A percentile compares a stretch with the other conserved stretches of the same genome.
Conservation (phyloP, 2,113 vertebrate species). For the Accipiter virgatus region DNA sequence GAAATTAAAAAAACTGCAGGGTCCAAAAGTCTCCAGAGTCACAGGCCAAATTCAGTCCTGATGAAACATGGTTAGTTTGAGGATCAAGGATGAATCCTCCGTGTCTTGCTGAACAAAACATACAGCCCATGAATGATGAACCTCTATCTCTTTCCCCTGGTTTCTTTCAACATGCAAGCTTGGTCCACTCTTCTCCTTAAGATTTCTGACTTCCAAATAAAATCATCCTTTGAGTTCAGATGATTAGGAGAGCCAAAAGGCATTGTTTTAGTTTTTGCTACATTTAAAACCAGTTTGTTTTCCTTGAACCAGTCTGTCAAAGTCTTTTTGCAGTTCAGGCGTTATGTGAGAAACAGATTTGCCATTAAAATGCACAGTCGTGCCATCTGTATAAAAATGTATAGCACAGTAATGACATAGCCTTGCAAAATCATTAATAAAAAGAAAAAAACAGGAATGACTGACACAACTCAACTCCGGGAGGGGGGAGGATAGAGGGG, state of each 20-base stretch:
- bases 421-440: conserved; percentile 84
- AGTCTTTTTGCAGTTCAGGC: conserved; percentile 87
- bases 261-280: conserved; percentile 87
- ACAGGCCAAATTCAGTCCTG: not conserved
- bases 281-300: conserved; percentile 86
- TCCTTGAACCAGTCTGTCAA: conserved; percentile 86
- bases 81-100: not conserved
- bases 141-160: not conserved
- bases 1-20: not conserved
- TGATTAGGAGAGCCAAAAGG: conserved; percentile 81
- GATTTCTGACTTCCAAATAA: conserved; percentile 68
- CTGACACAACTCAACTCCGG: conserved; percentile 77
- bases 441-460: conserved; percentile 80
- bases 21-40: not conserved
- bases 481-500: conserved; percentile 72
- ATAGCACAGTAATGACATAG: conserved; percentile 83
- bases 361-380: conserved; percentile 87
- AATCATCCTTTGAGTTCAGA: conserved; percentile 76
- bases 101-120: not conserved
- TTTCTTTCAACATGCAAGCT: conserved; percentile 15
- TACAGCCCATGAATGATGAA: not conserved
- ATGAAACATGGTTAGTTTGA: not conserved
- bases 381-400: conserved; percentile 84
- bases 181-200: conserved; percentile 39
- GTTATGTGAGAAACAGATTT: conserved; percentile 87